These are phyloP conservation scores for Abramis brama DNA, from an alignment of 2,113 vertebrate genomes.

Conservation along the genomic window DNA sequence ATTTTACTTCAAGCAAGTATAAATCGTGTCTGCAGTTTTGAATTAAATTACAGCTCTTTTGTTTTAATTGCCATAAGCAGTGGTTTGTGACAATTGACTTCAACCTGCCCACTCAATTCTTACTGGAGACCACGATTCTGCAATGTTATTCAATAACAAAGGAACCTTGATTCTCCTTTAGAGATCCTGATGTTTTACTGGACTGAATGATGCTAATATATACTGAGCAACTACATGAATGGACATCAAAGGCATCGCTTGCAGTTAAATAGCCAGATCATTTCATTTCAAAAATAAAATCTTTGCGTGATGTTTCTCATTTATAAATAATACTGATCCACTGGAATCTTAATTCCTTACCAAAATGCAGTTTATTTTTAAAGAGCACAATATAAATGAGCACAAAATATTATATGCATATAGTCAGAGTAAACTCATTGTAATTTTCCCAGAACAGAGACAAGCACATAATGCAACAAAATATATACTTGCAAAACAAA, in stretches of 20 bases:
- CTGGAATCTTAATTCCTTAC: not conserved
- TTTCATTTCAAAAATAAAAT: not conserved
- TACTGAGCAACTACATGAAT: not conserved
- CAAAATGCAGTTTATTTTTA: slow-evolving; percentile 22
- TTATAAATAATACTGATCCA: not conserved
- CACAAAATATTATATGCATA: not conserved
- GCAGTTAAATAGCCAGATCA: not conserved
- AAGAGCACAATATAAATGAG: not conserved
- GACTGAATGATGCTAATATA: not conserved
- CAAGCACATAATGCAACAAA: not conserved
- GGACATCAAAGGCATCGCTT: not conserved
- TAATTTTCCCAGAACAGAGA: not conserved
- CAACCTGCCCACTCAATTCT: slow-evolving; percentile 6
- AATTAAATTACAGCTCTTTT: slow-evolving; percentile 2
- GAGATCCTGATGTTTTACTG: not conserved
- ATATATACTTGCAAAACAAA: not conserved
- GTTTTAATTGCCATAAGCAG: slow-evolving; percentile 15
- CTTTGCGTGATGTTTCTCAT: not conserved
- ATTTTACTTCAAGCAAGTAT: slow-evolving; percentile 12
- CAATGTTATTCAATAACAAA: not conserved
- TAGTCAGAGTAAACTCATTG: not conserved
- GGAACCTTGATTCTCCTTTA: not conserved
- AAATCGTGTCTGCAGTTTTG: not conserved
- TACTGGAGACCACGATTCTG: not conserved
- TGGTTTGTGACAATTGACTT: slow-evolving; percentile 1